Base-by-base conservation (phyloP, 2,888 invertebrate genomes). In the Epiperipatus broadwayi region DNA sequence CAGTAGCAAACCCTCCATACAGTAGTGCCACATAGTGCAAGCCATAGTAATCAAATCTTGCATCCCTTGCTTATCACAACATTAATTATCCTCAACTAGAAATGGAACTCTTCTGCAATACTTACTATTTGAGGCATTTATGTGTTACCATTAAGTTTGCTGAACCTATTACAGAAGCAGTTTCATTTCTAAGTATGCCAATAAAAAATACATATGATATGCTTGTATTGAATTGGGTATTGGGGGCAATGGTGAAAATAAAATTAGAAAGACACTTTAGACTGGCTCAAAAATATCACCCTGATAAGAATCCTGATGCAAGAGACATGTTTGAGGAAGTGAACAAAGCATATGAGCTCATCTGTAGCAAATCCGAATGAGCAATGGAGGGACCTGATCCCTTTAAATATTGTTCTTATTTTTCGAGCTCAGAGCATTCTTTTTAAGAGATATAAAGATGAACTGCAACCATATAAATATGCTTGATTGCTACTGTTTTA, bases 301-400 rank as follows among this genome's bases (percentile, higher is more conserved):
- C 97, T 0, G 97, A 99, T 58, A 97, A 95, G 65, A 97, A 97
- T 65, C 87, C 93, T 0, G 80, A 89, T 45, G 95, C 95, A 44
- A 69, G 93, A 55, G 91, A 93, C 56, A 78, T 77, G 52, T 97
- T 97, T 63, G 91, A 93, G 56, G 74, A 78, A 50, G 91, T 97
- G 15, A 95, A 89, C 63, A 80, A 83, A 57, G 95, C 97, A 0
- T 97, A 99, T 57, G 95, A 97, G 62, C 93, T 95, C 60, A 65
- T 97, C 14, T 93, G 91, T 60, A 89, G 89, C 50, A 71, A 85
- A 42, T 77, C 75, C 52, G 76, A 78, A 31, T 80, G 80, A n/a
- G n/a, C n/a, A n/a, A n/a, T 46, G 55, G 58, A 61, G 14, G 89
- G 87, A 1, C 93, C 95, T 0, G 85, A 95, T 66, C 81, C 91